Base-by-base conservation (phyloP, 2,888 invertebrate species). In the Xestia c-nigrum region DNA sequence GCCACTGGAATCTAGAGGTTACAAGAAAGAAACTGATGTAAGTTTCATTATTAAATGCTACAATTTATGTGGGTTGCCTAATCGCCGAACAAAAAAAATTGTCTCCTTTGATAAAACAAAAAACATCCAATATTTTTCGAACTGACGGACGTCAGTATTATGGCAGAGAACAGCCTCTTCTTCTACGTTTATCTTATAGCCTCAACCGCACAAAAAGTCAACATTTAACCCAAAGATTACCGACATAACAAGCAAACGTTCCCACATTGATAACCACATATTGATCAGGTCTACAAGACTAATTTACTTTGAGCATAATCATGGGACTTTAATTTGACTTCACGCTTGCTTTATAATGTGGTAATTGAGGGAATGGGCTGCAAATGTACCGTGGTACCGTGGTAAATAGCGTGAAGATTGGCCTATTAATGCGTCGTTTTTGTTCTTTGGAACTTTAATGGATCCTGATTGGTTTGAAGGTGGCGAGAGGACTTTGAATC, bases 301-400 rank as follows among this genome's bases (percentile, higher is more conserved):
- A 86, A 88, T 84, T 81, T 78, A 46, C 75, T 82, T 84, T 87
- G 80, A 88, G 86, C 85, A 82, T 72, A 57, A 67, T 87, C 85
- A 84, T 73, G 70, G 71, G 59, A 72, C 59, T 74, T 85, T 82
- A 82, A 85, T 87, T 83, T 73, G 16, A 55, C 78, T 88, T 88
- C 79, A 83, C 87, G 86, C 81, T 72, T 76, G 76, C 74, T 78
- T 74, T 66, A 59, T 78, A 70, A 75, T 80, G 47, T 47, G 75
- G 59, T 83, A 85, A 88, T 84, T 77, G 79, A 43, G 57, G 67
- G 31, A 73, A 46, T 75, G 76, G 77, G 78, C 68, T 80, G 70
- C 76, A 72, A 76, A 81, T 68, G 69, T 72, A 46, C 71, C 76
- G 50, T 74, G 70, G 59, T 64, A 55, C 64, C 76, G 38, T 67